Evolutionary conservation across 2,888 invertebrate genomes (phyloP).

Genomic region (Parnassius glacialis): DNA sequence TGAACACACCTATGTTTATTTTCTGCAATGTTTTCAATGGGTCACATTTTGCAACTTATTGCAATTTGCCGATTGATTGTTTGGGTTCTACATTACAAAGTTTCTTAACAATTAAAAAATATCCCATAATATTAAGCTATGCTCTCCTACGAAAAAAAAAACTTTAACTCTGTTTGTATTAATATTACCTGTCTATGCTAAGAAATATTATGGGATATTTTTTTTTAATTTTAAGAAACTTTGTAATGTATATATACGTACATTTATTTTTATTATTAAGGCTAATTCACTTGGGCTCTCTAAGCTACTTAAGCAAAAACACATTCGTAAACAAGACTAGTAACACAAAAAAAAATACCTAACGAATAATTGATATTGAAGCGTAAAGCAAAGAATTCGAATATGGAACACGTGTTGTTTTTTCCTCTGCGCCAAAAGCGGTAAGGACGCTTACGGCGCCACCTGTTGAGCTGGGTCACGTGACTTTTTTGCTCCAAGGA

Average conservation of each 20-base stretch:
- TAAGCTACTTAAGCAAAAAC: not conserved
- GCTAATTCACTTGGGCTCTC: too few species aligned
- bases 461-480: slow-evolving; percentile 78
- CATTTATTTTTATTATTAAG: too few species aligned
- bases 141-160: too few species aligned
- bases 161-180: too few species aligned
- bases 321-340: not conserved
- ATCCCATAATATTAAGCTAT: too few species aligned
- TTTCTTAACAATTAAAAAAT: too few species aligned
- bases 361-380: slow-evolving; percentile 23
- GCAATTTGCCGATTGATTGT: too few species aligned
- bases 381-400: slow-evolving; percentile 35
- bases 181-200: too few species aligned
- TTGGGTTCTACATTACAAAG: too few species aligned
- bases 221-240: too few species aligned
- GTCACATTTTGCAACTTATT: not conserved
- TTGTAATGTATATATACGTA: too few species aligned
- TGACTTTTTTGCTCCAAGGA: slow-evolving; percentile 81
- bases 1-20: slow-evolving; percentile 11
- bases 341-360: not conserved
- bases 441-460: slow-evolving; percentile 76
- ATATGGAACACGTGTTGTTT: slow-evolving; percentile 41
- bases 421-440: slow-evolving; percentile 60
- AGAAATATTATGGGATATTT: too few species aligned
- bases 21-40: not conserved